phyloP scores from a whole-genome alignment of 2,797 vertebrate genomes.

The Paramormyrops hopkinsi region DNA sequence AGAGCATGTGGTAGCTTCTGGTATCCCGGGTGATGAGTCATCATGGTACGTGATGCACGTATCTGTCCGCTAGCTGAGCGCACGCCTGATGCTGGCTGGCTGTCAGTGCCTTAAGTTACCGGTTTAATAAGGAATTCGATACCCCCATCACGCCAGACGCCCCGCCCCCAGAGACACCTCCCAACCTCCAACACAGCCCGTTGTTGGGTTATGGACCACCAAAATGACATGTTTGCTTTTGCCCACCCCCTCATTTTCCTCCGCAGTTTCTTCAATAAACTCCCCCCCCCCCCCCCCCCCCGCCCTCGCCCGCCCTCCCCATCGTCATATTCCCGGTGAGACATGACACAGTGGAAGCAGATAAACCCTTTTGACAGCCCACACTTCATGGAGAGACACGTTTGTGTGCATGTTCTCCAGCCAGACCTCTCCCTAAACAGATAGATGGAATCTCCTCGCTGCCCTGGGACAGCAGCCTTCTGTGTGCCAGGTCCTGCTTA shows the following conservation, averaged over 20 bases:
- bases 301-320: not conserved
- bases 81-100: not conserved
- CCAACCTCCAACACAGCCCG: not conserved
- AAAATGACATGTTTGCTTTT: slow-evolving; percentile 26
- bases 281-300: too few species aligned
- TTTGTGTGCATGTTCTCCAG: not conserved
- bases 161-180: not conserved
- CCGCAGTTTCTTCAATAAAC: not conserved
- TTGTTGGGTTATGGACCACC: not conserved
- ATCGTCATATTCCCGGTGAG: not conserved
- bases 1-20: not conserved
- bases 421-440: not conserved
- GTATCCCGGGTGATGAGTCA: not conserved
- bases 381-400: not conserved
- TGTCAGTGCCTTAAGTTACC: not conserved
- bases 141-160: not conserved
- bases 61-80: not conserved
- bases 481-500: not conserved
- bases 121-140: not conserved
- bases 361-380: not conserved
- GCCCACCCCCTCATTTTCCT: not conserved
- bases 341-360: not conserved
- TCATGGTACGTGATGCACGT: not conserved
- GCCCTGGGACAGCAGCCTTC: not conserved
- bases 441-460: not conserved